phyloP scores from a whole-genome alignment of 2,113 vertebrate genomes.

The Caloenas nicobarica region DNA sequence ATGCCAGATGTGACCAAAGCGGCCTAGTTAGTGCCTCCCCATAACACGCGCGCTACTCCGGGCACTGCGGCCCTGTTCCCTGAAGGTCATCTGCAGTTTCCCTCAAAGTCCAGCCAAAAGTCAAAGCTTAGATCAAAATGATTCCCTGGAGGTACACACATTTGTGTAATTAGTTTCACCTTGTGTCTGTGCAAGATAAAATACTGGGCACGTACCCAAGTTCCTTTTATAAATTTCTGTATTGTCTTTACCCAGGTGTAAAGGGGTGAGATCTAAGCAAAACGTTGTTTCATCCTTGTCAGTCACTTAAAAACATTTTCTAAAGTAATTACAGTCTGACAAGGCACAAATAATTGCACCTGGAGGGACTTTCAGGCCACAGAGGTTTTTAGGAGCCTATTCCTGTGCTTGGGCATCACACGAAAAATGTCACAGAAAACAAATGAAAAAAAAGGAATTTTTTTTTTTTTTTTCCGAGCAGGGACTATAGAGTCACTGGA shows the following conservation, averaged over 20 bases:
- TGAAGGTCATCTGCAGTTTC: conserved; percentile 73
- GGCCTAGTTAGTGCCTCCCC: conserved; percentile 80
- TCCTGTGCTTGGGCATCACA: background rate
- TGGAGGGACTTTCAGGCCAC: conserved; percentile 35
- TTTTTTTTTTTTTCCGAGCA: rapidly evolving
- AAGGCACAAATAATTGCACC: conserved; percentile 64
- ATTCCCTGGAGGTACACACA: conserved; percentile 70
- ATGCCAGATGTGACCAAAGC: conserved; percentile 93
- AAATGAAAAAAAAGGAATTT: rapidly evolving
- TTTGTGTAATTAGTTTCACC: conserved; percentile 75
- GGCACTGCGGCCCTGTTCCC: conserved; percentile 63
- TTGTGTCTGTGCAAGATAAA: conserved; percentile 71
- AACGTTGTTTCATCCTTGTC: conserved; percentile 28
- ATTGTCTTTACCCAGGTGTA: conserved; percentile 56
- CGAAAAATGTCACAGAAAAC: background rate
- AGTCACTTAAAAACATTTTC: conserved; percentile 63
- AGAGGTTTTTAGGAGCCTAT: background rate
- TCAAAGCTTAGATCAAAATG: conserved; percentile 74
- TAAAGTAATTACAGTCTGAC: conserved; percentile 39
- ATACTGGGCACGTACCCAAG: conserved; percentile 57
- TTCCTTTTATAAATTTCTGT: conserved; percentile 46
- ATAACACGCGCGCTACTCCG: conserved; percentile 69
- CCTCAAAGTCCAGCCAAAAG: conserved; percentile 69
- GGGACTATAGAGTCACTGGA: background rate
- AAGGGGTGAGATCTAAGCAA: conserved; percentile 38